Evolutionary conservation across 2,888 invertebrate species (phyloP), one percentile per base, ranked within the genome.

Genomic region (Heliconius aoede): DNA sequence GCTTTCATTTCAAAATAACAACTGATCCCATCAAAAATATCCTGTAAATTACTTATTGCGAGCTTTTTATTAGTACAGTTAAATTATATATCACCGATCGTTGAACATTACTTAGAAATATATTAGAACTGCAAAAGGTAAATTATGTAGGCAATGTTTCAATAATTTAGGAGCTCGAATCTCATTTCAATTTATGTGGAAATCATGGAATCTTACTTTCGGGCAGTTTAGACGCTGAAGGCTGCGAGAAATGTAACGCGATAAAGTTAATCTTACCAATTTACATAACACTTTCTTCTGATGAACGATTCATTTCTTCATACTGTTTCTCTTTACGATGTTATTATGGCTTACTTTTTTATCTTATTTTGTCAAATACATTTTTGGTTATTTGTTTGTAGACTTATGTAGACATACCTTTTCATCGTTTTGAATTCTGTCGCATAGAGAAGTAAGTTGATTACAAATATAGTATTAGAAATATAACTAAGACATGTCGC

Each of bases 201-300:
- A 76, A 75, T 74, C 72, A 73, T 69, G 65, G 73, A 79, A 79
- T 76, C 76, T 69, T 78, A 79, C 78, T 76, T 76, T 72, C 72
- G 73, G 68, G 73, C 61, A 73, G 73, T 69, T 78, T 79, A 69
- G 7, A 77, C 72, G 73, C 76, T 76, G 76, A 26, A 62, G 72
- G 60, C 60, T 26, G 76, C 40, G 26, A 21, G 77, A 51, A 72
- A 74, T 74, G 78, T 86, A 83, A 84, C 82, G 82, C 78, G 86
- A 87, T 86, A 85, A 86, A 86, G 85, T 85, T 88, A 88, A 90
- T 89, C 86, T 86, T 76, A 74, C 82, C 86, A 88, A 89, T 90
- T 89, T 88, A 85, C 87, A 89, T 89, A 87, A 85, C 84, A 84
- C 84, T 82, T 67, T 75, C 74, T 67, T 28, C 65, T 36, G 30